phyloP scores from a whole-genome alignment of 2,888 invertebrate genomes.

The Sinotaia quadrata region DNA sequence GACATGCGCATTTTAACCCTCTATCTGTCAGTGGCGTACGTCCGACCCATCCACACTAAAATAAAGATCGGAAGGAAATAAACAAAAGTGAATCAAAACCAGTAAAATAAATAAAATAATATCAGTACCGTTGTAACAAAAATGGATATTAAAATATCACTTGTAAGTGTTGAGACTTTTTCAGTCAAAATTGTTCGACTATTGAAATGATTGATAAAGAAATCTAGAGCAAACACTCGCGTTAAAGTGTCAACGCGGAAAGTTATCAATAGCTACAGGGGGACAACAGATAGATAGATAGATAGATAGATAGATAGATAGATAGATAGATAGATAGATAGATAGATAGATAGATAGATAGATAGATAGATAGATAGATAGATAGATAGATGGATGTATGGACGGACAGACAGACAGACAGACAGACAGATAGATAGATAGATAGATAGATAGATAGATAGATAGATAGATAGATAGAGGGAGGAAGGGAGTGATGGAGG shows the following conservation, averaged over 20 bases:
- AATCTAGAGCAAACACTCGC: neutral
- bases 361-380: neutral
- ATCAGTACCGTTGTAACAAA: too few relatives aligned
- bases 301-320: neutral
- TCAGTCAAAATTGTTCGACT: conserved; percentile 9
- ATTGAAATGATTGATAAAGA: conserved; percentile 5
- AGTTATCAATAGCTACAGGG: neutral
- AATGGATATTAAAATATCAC: neutral
- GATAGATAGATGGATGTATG: too few relatives aligned
- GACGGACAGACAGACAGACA: too few relatives aligned
- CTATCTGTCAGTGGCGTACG: neutral
- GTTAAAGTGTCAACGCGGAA: too few relatives aligned
- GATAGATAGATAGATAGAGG: too few relatives aligned
- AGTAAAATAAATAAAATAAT: too few relatives aligned
- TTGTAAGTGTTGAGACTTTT: neutral
- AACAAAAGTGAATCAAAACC: neutral
- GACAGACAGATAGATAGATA: too few relatives aligned
- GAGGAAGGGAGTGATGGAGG: neutral
- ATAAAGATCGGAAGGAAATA: neutral
- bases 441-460: neutral
- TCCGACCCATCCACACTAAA: neutral
- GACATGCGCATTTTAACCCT: neutral
- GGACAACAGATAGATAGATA: neutral
- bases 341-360: neutral
- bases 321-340: neutral